A percentile compares a stretch with the other conserved stretches of the same genome.
Conservation (phyloP, 2,797 vertebrate species). For the Lepus oiostolus region DNA sequence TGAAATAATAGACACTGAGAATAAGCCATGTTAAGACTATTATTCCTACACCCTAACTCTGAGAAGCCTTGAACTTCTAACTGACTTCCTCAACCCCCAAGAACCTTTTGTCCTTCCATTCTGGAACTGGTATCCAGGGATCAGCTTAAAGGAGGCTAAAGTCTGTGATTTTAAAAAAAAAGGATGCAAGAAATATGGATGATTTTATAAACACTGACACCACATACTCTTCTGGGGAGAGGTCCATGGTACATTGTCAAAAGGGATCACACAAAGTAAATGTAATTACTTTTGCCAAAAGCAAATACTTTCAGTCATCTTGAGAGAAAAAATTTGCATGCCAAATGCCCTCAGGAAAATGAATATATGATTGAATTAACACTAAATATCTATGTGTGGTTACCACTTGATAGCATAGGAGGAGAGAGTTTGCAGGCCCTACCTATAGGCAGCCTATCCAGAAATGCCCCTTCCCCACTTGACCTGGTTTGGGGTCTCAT, state of each 20-base stretch:
- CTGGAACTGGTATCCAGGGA: background rate
- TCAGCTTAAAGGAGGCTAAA: background rate
- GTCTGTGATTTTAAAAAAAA: no score
- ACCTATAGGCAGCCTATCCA: background rate
- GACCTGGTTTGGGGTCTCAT: background rate
- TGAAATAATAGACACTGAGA: background rate
- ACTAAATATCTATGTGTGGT: background rate
- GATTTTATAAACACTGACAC: background rate
- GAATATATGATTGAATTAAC: background rate
- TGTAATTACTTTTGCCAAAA: background rate
- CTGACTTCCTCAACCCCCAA: background rate
- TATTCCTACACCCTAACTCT: background rate
- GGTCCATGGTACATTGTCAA: background rate
- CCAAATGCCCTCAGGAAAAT: background rate
- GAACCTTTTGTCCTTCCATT: background rate
- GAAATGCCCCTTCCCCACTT: background rate
- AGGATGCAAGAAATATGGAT: background rate
- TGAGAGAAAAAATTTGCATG: background rate
- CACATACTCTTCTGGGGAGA: background rate
- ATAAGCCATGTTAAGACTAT: background rate
- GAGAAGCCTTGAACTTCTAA: background rate
- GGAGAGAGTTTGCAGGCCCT: background rate
- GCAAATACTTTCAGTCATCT: background rate
- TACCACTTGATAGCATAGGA: background rate
- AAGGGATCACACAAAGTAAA: background rate